A percentile compares a stretch with the other conserved stretches of the same genome.
Evolutionary conservation across 23 tunicate species (phyloP).

Genomic region (Aplidium turbinatum): DNA sequence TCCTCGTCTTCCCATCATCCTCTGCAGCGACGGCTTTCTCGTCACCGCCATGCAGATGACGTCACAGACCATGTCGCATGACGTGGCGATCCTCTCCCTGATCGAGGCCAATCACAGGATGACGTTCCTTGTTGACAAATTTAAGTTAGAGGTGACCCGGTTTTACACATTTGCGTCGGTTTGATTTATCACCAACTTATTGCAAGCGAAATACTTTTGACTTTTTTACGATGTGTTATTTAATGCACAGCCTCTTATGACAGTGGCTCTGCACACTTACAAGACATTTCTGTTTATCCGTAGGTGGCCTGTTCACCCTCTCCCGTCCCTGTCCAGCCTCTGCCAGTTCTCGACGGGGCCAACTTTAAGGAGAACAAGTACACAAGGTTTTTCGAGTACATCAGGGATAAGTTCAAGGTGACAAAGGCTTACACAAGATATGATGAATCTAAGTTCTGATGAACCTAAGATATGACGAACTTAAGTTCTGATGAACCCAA

Average conservation of each 20-base stretch:
- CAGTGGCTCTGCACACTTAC: too few relatives aligned
- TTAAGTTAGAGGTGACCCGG: slow-evolving; percentile 62
- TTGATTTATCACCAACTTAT: too few relatives aligned
- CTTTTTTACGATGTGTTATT: too few relatives aligned
- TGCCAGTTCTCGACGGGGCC: slow-evolving; percentile 30
- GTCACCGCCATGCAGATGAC: slow-evolving; percentile 66
- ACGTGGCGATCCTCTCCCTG: slow-evolving; percentile 47
- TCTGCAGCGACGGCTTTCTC: slow-evolving; percentile 78
- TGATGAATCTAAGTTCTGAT: too few relatives aligned
- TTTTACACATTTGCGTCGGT: too few relatives aligned
- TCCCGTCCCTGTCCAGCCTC: slow-evolving; percentile 27
- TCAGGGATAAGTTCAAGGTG: slow-evolving; percentile 37
- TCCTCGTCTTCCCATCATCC: slow-evolving; percentile 67
- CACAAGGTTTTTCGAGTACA: slow-evolving; percentile 16
- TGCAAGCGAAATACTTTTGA: too few relatives aligned
- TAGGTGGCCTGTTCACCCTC: slow-evolving; percentile 26
- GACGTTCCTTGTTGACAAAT: slow-evolving; percentile 24
- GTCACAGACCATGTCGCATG: slow-evolving; percentile 32
- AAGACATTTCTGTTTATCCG: too few relatives aligned
- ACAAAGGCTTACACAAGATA: too few relatives aligned
- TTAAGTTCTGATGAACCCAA: too few relatives aligned
- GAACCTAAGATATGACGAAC: too few relatives aligned
- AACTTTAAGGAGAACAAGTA: slow-evolving; percentile 56
- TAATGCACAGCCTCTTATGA: too few relatives aligned
- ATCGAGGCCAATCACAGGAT: slow-evolving; percentile 48